Evolutionary conservation across 2,113 vertebrate genomes (phyloP), one percentile per base, ranked within the genome.

Genomic region (Brienomyrus longianalis): DNA sequence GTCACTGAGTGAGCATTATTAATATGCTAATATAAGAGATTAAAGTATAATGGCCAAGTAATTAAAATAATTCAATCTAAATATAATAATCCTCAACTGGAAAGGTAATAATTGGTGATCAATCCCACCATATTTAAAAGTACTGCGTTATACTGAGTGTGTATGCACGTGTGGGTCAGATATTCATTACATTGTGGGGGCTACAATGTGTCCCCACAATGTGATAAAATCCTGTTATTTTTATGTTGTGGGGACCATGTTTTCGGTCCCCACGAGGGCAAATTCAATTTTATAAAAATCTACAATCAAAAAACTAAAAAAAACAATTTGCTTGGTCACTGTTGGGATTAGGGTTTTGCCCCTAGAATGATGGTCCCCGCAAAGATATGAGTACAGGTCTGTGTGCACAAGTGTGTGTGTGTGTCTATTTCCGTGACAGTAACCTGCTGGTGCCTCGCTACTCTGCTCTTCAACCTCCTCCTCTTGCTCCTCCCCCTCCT

Each of bases 401-500:
- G 54, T 21, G 54, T 52, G 15, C 1, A 3, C 15, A 17, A 48
- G 39, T 48, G 47, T 74, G 39, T 21, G 47, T 89, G n/a, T 48
- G 43, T 85, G 13, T 56, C 39, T 88, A 23, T 85, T 3, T 89
- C 51, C 56, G 43, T 87, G 45, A 77, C 17, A 66, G 59, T 90
- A 86, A 90, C 89, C 83, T 59, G 80, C 35, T 74, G 51, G n/a
- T 90, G 43, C 59, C 70, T 87, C 31, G 51, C 88, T 11, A 83
- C 91, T 89, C 83, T 88, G 47, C 74, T 54, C 50, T 77, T 87
- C 74, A 89, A 56, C 83, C 35, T 11, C 39, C 27, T 51, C 87
- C 88, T 23, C 70, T 35, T 31, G 23, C 77, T 10, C 77, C 35
- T 31, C 77, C 77, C 15, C 77, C 70, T 31, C 21, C 9, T 70